phyloP scores from a whole-genome alignment of 2,888 invertebrate genomes.

The Euproctis similis region DNA sequence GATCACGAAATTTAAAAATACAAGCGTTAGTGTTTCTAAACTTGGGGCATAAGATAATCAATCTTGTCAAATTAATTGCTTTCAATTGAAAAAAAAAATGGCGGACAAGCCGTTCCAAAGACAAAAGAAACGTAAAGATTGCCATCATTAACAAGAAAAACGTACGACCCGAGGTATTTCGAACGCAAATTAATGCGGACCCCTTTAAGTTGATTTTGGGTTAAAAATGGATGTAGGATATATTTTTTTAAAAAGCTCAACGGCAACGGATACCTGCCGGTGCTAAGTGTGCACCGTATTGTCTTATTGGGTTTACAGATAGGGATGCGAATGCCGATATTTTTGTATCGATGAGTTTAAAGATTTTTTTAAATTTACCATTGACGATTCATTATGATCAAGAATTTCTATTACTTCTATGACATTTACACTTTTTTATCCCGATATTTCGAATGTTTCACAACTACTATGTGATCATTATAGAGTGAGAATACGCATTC shows the following conservation, averaged over 20 bases:
- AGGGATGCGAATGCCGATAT: conserved; percentile 13
- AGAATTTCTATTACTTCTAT: too few species aligned
- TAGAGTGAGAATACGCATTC: too few species aligned
- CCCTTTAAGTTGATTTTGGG: conserved; percentile 23
- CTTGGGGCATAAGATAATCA: too few species aligned
- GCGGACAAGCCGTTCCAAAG: neutral
- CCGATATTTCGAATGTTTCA: too few species aligned
- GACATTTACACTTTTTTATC: too few species aligned
- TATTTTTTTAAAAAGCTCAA: conserved; percentile 20
- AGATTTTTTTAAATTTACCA: neutral
- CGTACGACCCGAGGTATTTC: conserved; percentile 15
- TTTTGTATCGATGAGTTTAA: conserved; percentile 1
- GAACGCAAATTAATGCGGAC: conserved; percentile 19
- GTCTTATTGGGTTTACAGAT: conserved; percentile 27
- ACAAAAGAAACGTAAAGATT: conserved; percentile 10
- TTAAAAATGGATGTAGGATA: conserved; percentile 14
- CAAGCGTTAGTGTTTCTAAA: too few species aligned
- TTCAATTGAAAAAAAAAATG: too few species aligned
- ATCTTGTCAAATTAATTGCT: too few species aligned
- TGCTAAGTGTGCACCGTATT: conserved; percentile 27
- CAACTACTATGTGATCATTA: too few species aligned
- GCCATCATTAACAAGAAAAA: conserved; percentile 17
- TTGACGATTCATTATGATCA: too few species aligned
- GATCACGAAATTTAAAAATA: too few species aligned
- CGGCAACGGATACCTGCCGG: conserved; percentile 20